Conservation (phyloP, 2,797 vertebrate species). For the Lagorchestes hirsutus region DNA sequence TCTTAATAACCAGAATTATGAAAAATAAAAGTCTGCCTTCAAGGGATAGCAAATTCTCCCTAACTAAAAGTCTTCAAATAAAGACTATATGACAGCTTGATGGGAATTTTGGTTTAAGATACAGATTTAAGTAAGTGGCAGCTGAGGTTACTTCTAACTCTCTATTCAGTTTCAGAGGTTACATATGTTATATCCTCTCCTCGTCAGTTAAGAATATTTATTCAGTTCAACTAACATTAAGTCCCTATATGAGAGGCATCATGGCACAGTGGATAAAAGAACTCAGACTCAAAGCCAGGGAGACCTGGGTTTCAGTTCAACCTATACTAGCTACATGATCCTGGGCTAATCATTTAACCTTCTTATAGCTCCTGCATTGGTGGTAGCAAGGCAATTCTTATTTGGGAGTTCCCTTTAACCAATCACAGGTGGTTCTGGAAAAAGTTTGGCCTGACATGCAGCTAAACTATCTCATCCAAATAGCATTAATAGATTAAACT, state of each 20-base stretch:
- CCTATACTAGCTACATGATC: not conserved
- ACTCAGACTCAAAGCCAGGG: not conserved
- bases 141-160: not conserved
- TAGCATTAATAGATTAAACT: not conserved
- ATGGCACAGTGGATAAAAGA: not conserved
- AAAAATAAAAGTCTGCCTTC: not conserved
- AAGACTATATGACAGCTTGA: not conserved
- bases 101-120: not conserved
- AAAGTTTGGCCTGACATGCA: not conserved
- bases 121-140: not conserved
- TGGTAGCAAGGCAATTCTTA: not conserved
- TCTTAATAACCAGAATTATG: not conserved
- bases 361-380: not conserved
- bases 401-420: not conserved
- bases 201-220: not conserved
- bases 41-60: not conserved
- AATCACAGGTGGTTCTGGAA: not conserved
- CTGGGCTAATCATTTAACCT: not conserved
- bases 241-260: not conserved
- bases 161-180: not conserved
- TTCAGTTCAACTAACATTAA: not conserved
- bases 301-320: not conserved
- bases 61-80: not conserved
- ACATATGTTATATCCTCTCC: not conserved
- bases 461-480: not conserved